Evolutionary conservation across 2,797 vertebrate genomes (phyloP), one percentile per base, ranked within the genome.

Genomic region (Cichlasoma orientale): DNA sequence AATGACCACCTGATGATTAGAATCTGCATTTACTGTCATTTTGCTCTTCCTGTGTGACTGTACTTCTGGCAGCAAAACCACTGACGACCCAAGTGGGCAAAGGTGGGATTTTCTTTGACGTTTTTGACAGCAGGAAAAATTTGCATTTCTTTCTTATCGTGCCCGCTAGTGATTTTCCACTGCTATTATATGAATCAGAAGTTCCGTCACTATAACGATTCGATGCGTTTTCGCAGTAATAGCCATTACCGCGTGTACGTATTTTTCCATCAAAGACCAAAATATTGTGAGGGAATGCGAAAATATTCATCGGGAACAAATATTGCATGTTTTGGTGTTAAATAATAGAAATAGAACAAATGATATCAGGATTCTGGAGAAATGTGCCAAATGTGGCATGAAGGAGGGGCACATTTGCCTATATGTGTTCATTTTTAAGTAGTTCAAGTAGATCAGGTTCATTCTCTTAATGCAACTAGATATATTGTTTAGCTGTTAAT

Each of bases 41-140:
- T 5, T 7, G 33, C 41, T 56, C 50, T 79, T 82, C 44, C 56
- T 50, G n/a, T 70, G 4, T 56, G 18, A 57, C 5, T 36, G 3
- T 11, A 47, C 9, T 2, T 5, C 59, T 12, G n/a, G 63, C n/a
- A 54, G 18, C 23, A 25, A 79, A 80, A 84, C 79, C 81, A 36
- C n/a, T 18, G 0, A 1, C 57, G 8, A 50, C 19, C 38, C 7
- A 9, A 47, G 1, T 25, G 4, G 16, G 5, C 44, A 16, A 38
- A 0, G 61, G 57, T 84, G 72, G 54, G 75, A 29, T 59, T 76
- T 76, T 73, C 75, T n/a, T 78, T 72, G 56, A 9, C 36, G 59
- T 44, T 63, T 44, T 5, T 44, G 38, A 63, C 21, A 63, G 18
- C 13, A 63, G 59, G 21, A 4, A 63, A 44, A 63, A 63, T 44